Base-by-base conservation (phyloP, 2,888 invertebrate species). In the Eristalis intricaria region DNA sequence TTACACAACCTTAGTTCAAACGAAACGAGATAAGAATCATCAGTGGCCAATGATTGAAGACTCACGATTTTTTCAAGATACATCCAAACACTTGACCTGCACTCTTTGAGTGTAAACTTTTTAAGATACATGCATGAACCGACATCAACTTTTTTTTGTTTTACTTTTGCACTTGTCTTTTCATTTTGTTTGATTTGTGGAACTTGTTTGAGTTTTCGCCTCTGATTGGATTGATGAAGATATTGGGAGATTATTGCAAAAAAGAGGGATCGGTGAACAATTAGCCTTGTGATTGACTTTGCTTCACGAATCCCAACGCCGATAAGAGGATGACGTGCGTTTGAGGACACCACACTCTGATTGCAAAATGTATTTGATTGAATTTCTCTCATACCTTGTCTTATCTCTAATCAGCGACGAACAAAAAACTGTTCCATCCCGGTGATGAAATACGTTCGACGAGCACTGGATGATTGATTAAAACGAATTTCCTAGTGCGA, bases 31-130 rank as follows among this genome's bases (percentile, higher is more conserved):
- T 50, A 50, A 50, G 50, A 50, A 50, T 50, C 50, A 50, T 50
- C 50, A 50, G 8, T n/a, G 50, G 50, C 50, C 50, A 50, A 76
- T 35, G 77, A 77, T 77, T 61, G 77, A 69, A 69, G 35, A 61
- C 60, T 69, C 77, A 63, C 60, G 77, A 77, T 5, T 26, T 50
- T 69, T 50, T 61, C n/a, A 61, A 77, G 43, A 75, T 58, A 65
- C 50, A 26, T 56, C 61, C 50, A 71, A 61, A 19, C n/a, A 66
- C 75, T 76, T 76, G 68, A 76, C 76, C 68, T 63, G 66, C 60
- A 60, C 60, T 60, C n/a, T 11, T 23, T 23, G 26, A 50, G 50
- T 50, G 50, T 50, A 50, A 50, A 50, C 50, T 50, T 50, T 50
- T 4, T n/a, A 5, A 50, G 50, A 50, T 19, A 19, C 50, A 50